Evolutionary conservation across 2,888 invertebrate genomes (phyloP), one percentile per base, ranked within the genome.

Genomic region (Conistra vaccinii): DNA sequence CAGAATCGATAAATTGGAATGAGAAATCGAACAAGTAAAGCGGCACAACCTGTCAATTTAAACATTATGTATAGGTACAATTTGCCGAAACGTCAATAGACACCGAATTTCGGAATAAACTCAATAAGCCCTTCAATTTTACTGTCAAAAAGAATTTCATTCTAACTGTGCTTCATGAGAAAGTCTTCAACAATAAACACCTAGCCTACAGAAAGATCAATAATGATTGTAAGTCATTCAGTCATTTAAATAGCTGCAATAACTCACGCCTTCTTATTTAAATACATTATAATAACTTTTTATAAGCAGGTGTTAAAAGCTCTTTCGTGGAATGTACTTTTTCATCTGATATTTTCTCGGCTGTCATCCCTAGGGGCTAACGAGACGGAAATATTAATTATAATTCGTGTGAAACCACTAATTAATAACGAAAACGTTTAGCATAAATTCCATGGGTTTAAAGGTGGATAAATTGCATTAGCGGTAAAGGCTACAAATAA

Each of bases 221-320:
- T 69, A 81, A 79, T 12, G 23, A 48, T 45, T 80, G 32, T 58
- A 84, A 80, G n/a, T 80, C 69, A 77, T 71, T 83, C 70, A 42
- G 42, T 69, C 63, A 70, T 80, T 73, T 63, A 65, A 70, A 80
- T 60, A 23, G 67, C 71, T 29, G 35, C 32, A 63, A 80, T 81
- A 81, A 73, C 58, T 81, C 73, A 80, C 57, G 20, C 73, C 58
- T 55, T 42, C 84, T 73, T 63, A 84, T 81, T 80, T 67, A 73
- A 73, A 84, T 70, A 80, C 55, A 35, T 61, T 65, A 55, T 72
- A 70, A 83, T 71, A 78, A 20, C 29, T 69, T 73, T 72, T 79
- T 73, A 57, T 29, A 63, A 39, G 17, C 80, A 79, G 66, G 80
- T 73, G 80, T 55, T 63, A 73, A 69, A 60, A 81, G 63, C 10